Conservation (phyloP, 2,113 vertebrate genomes). For the Nesoenas mayeri region DNA sequence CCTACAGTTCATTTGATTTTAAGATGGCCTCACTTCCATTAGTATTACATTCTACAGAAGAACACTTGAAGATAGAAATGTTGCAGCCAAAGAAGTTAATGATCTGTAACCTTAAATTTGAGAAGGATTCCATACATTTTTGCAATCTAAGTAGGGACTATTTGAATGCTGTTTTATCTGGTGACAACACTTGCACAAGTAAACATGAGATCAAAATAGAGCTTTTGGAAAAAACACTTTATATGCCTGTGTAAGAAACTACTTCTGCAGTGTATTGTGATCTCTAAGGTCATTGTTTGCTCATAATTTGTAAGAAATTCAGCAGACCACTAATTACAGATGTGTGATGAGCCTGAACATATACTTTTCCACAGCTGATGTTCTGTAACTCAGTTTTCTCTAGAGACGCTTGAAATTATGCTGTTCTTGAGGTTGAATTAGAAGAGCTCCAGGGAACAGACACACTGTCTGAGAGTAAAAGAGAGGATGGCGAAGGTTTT, state of each 20-base stretch:
- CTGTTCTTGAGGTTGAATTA: not conserved
- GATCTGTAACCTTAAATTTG: not conserved
- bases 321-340: not conserved
- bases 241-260: not conserved
- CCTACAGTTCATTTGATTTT: not conserved
- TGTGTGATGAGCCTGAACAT: not conserved
- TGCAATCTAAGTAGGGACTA: not conserved
- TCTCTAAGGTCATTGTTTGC: not conserved
- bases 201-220: not conserved
- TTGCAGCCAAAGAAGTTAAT: not conserved
- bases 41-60: not conserved
- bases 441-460: not conserved
- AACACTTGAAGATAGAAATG: not conserved
- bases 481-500: not conserved
- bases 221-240: not conserved
- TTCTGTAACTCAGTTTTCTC: not conserved
- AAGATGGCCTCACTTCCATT: not conserved
- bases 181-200: not conserved
- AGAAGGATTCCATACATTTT: not conserved
- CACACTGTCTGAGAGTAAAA: not conserved
- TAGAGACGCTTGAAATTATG: not conserved
- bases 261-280: not conserved
- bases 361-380: not conserved
- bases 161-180: not conserved
- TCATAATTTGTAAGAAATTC: not conserved